These are phyloP conservation scores for Druceiella hillmani DNA, from an alignment of 2,888 invertebrate species.

Conservation along the genomic window DNA sequence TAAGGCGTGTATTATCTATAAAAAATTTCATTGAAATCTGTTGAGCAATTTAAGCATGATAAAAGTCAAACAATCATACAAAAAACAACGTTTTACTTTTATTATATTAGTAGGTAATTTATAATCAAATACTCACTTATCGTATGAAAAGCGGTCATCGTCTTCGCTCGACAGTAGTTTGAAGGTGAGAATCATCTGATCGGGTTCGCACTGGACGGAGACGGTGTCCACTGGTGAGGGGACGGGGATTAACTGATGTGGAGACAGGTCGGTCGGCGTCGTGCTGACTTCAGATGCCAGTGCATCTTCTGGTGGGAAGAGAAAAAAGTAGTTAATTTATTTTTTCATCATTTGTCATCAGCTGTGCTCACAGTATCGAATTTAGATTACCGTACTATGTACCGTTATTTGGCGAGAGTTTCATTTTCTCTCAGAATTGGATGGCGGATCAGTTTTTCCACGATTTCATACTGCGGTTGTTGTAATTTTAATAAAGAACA, in stretches of 20 bases:
- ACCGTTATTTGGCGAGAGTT: too few relatives aligned
- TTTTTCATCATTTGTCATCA: too few relatives aligned
- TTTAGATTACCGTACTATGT: too few relatives aligned
- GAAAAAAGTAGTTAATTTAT: too few relatives aligned
- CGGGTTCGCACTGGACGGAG: conserved; percentile 42
- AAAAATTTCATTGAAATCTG: too few relatives aligned
- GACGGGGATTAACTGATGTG: conserved; percentile 37
- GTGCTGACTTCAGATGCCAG: conserved; percentile 34
- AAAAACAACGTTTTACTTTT: not conserved
- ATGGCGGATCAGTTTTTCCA: too few relatives aligned
- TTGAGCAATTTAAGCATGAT: not conserved
- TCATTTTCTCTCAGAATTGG: too few relatives aligned
- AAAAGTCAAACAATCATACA: not conserved
- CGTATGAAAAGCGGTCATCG: conserved; percentile 3
- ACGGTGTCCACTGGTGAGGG: conserved; percentile 42
- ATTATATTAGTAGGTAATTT: not conserved
- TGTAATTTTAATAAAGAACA: too few relatives aligned
- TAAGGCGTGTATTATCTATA: too few relatives aligned
- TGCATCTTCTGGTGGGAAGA: too few relatives aligned
- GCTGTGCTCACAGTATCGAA: too few relatives aligned
- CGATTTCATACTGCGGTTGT: too few relatives aligned
- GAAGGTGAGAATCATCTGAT: conserved; percentile 48
- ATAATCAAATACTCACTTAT: conserved; percentile 3
- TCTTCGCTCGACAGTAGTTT: conserved; percentile 31
- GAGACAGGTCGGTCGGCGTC: conserved; percentile 29